phyloP scores from a whole-genome alignment of 2,113 vertebrate genomes.

The Eidolon helvum region DNA sequence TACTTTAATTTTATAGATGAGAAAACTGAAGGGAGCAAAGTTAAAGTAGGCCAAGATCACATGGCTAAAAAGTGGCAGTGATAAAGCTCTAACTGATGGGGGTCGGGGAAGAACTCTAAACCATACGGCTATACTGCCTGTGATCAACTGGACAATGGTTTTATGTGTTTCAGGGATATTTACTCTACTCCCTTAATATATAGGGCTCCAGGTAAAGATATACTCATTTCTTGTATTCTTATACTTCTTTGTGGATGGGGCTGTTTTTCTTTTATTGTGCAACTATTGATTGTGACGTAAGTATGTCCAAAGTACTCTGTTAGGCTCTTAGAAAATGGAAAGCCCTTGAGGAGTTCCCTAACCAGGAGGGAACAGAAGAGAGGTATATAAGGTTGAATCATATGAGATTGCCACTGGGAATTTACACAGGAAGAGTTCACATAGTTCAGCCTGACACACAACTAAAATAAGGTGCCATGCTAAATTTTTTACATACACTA shows the following conservation, averaged over 20 bases:
- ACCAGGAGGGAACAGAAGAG: not conserved
- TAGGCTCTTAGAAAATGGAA: not conserved
- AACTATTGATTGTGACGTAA: not conserved
- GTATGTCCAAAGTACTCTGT: not conserved
- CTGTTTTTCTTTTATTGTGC: not conserved
- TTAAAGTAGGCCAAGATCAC: constrained; percentile 6
- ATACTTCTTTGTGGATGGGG: not conserved
- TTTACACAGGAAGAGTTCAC: not conserved
- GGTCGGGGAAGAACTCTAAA: not conserved
- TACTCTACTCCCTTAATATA: not conserved
- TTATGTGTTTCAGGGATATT: not conserved
- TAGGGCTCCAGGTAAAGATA: not conserved
- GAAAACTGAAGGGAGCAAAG: constrained; percentile 30
- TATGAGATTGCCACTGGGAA: not conserved
- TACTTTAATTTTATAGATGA: not conserved
- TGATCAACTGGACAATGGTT: not conserved
- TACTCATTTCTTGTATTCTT: not conserved
- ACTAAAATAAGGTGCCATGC: not conserved
- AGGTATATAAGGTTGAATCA: not conserved
- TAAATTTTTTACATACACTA: not conserved
- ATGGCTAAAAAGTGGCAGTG: not conserved
- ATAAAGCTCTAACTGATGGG: not conserved
- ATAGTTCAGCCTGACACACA: not conserved
- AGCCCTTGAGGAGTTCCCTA: not conserved
- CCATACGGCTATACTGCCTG: not conserved